Evolutionary conservation across 2,888 invertebrate genomes (phyloP).

Genomic region (Zelleria hepariella): DNA sequence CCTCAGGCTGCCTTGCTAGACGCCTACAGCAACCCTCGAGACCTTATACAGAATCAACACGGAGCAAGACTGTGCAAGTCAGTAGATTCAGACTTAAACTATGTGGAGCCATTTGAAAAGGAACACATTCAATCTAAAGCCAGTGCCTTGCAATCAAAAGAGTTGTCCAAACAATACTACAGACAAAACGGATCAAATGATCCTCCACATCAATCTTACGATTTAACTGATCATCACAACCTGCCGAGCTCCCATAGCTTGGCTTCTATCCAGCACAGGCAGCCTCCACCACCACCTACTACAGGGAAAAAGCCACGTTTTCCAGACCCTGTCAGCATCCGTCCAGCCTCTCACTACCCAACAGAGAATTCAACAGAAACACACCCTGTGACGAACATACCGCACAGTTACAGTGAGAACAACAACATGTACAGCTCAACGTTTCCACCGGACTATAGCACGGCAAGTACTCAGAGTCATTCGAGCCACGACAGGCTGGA

Average conservation of each 20-base stretch:
- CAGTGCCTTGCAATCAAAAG: constrained; percentile 56
- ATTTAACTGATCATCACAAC: constrained; percentile 5
- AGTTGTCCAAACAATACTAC: constrained; percentile 53
- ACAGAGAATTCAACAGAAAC: constrained; percentile 24
- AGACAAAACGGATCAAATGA: constrained; percentile 17
- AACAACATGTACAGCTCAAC: constrained; percentile 55
- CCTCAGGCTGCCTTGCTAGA: constrained; percentile 52
- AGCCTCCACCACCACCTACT: constrained; percentile 55
- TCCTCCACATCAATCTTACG: background rate
- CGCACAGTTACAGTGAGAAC: constrained; percentile 61
- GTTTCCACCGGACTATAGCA: constrained; percentile 37
- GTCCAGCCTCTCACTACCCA: constrained; percentile 62
- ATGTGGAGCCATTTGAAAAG: constrained; percentile 65
- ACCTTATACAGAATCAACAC: constrained; percentile 48
- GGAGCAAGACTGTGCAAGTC: constrained; percentile 56
- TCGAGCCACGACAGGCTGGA: constrained; percentile 29
- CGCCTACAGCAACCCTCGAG: constrained; percentile 61
- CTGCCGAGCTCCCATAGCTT: constrained; percentile 19
- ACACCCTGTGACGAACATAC: constrained; percentile 20
- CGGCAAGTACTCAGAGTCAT: constrained; percentile 19
- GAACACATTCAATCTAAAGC: constrained; percentile 63
- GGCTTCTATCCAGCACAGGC: constrained; percentile 41
- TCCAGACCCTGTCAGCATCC: constrained; percentile 60
- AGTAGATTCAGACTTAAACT: constrained; percentile 62
- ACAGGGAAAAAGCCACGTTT: constrained; percentile 59